A percentile compares a stretch with the other conserved stretches of the same genome.
Evolutionary conservation across 2,113 vertebrate genomes (phyloP).

Genomic region (Astur gentilis): DNA sequence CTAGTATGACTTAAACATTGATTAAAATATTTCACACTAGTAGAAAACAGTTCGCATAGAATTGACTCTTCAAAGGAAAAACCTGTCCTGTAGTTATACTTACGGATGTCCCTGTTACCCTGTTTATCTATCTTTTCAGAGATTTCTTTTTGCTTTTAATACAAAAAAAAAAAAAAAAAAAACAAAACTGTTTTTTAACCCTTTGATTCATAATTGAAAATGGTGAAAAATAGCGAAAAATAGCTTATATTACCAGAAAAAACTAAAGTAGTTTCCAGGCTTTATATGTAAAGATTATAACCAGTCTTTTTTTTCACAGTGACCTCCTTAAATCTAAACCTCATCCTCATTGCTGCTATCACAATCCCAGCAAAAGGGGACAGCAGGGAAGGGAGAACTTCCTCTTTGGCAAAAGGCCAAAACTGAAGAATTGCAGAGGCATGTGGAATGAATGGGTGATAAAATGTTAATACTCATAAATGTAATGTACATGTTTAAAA

Average conservation of each 20-base stretch:
- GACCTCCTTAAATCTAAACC: background rate
- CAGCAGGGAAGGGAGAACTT: background rate
- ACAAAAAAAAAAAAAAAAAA: no score
- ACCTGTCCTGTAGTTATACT: background rate
- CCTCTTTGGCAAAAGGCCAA: background rate
- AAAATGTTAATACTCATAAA: background rate
- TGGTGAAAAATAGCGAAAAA: background rate
- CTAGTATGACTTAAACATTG: background rate
- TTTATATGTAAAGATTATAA: background rate
- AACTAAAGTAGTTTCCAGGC: background rate
- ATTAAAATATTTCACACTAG: background rate
- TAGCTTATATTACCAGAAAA: background rate
- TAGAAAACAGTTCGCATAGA: background rate
- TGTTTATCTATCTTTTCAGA: background rate
- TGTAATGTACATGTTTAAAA: background rate
- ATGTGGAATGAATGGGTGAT: background rate
- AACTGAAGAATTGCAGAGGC: background rate
- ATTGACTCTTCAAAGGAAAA: background rate
- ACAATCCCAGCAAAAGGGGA: background rate
- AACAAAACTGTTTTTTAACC: background rate
- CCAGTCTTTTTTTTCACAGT: background rate
- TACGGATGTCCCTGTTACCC: background rate
- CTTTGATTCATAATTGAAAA: background rate
- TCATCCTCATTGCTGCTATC: background rate
- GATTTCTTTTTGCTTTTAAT: background rate